Base-by-base conservation (phyloP, 2,113 vertebrate species). In the Lampris megalopsis region DNA sequence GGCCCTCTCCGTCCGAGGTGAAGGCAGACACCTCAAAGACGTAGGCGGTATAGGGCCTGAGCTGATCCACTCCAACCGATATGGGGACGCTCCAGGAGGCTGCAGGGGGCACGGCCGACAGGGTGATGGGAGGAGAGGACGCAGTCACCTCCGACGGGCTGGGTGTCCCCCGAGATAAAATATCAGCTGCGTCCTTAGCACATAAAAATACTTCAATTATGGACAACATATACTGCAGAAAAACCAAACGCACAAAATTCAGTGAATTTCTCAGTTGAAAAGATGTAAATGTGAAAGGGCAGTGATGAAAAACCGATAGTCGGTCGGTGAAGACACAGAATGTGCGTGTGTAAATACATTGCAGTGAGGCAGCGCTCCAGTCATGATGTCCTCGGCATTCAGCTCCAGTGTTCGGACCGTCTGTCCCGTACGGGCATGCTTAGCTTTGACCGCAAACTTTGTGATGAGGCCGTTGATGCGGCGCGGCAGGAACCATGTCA, bases 1-100 rank as follows among this genome's bases (percentile, higher is more conserved):
- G 98, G 42, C 98, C 98, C 77, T 97, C 96, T 48, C 93, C 94
- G 65, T 98, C 97, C 1, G 93, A 97, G 62, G 97, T 98, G 79
- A 97, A 96, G 59, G 97, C 97, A n/a, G 97, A 99, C 70, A 99
- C 98, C 89, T 99, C 97, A 77, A 98, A 99, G 6, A 99, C 94
- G 47, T 99, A 99, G 0, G 97, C 95, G 0, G 97, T 98, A 45
- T 97, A 98, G 37, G 98, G 95, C 61, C 93, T 95, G 70, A 99
- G 93, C 78, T 95, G 94, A 63, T 95, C 95, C 74, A 98, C 90
- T 56, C 95, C 92, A 61, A 97, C 96, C 40, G 95, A 97, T 80
- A 98, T 97, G 1, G 97, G 96, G 57, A 98, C 94, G 37, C 90
- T 95, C 97, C 97, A 98, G 78, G 96, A 91, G 38, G 95, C 95